phyloP scores from a whole-genome alignment of 1,140 invertebrate genomes.

The Bombus pyrosoma region DNA sequence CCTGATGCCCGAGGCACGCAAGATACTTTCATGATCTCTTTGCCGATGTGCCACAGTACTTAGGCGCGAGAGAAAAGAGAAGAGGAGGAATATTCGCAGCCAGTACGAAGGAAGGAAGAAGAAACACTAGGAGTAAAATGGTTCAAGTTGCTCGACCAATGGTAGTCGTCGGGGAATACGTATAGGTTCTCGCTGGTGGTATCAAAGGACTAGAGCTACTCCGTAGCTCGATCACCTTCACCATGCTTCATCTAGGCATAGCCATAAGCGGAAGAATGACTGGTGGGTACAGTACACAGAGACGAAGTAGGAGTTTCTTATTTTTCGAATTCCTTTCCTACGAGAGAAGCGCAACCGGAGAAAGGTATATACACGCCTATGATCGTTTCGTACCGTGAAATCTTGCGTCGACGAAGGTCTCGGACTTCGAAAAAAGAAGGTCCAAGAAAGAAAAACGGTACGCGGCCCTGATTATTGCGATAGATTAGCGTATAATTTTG shows the following conservation, averaged over 20 bases:
- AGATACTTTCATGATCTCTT: conserved; percentile 48
- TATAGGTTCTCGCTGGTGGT: conserved; percentile 2
- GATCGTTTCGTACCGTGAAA: neutral
- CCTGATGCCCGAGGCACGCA: conserved; percentile 9
- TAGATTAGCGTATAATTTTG: conserved; percentile 25
- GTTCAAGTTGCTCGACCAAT: conserved; percentile 36
- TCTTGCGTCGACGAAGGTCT: neutral
- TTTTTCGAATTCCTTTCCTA: conserved; percentile 2
- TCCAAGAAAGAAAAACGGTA: too few species aligned
- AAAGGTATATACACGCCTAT: too few species aligned
- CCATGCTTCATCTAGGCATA: conserved; percentile 25
- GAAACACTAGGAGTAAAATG: conserved; percentile 26
- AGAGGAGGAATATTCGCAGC: neutral
- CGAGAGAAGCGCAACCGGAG: neutral
- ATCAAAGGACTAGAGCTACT: conserved; percentile 21
- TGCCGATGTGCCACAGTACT: conserved; percentile 24
- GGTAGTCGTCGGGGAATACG: conserved; percentile 6
- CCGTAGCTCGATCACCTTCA: conserved; percentile 52
- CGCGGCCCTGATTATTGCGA: neutral
- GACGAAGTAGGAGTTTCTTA: neutral
- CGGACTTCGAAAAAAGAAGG: too few species aligned
- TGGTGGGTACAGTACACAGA: neutral
- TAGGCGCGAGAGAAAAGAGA: conserved; percentile 13
- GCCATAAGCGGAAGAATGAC: conserved; percentile 16
- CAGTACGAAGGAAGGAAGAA: conserved; percentile 11